phyloP scores from a whole-genome alignment of 2,797 vertebrate species.

The Sphenodon punctatus region DNA sequence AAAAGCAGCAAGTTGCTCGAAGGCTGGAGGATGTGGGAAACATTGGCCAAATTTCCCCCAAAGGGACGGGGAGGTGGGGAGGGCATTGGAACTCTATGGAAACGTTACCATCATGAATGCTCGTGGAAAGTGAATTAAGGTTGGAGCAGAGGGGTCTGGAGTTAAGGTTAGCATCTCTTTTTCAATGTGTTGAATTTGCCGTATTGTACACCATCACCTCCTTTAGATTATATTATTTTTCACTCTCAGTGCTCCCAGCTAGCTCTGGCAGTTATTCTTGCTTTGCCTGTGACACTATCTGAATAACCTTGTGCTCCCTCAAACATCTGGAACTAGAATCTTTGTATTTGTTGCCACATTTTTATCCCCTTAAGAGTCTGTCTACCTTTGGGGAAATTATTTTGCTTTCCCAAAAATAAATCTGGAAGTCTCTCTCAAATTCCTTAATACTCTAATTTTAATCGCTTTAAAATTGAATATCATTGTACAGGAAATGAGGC shows the following conservation, averaged over 20 bases:
- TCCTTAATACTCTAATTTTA: not conserved
- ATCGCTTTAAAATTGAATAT: not conserved
- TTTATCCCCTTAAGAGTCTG: constrained; percentile 6
- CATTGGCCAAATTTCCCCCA: not conserved
- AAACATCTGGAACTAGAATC: constrained; percentile 34
- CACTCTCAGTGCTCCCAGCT: not conserved
- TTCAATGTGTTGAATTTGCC: not conserved
- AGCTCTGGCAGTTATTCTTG: not conserved
- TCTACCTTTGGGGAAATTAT: not conserved
- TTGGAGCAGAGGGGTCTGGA: not conserved
- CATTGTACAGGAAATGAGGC: not conserved
- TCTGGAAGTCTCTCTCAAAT: not conserved
- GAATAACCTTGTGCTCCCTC: not conserved
- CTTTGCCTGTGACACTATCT: constrained; percentile 21
- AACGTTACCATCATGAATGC: too few species aligned
- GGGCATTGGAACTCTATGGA: too few species aligned
- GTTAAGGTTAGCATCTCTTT: accelerated
- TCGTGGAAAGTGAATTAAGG: not conserved
- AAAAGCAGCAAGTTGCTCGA: too few species aligned
- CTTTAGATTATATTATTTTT: constrained; percentile 1
- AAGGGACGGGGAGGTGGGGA: too few species aligned
- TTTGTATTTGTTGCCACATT: not conserved
- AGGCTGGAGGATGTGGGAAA: not conserved
- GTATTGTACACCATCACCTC: not conserved
- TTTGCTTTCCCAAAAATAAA: not conserved